Percentiles rank a stretch among this genome's conserved stretches.
Conservation (phyloP, 2,113 vertebrate species). For the Deroptyus accipitrinus region DNA sequence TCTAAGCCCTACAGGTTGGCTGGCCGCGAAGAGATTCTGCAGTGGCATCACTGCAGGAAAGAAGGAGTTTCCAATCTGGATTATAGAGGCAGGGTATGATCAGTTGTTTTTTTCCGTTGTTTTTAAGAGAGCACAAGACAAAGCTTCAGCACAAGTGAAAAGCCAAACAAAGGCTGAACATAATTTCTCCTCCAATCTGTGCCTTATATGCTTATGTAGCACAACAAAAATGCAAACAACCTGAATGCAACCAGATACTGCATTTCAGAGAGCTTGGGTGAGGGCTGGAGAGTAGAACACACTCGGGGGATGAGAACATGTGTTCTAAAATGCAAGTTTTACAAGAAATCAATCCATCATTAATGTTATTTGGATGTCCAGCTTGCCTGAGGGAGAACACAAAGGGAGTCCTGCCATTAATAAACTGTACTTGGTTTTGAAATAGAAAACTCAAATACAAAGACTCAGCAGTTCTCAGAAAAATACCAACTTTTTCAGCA, state of each 20-base stretch:
- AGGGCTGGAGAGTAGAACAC: neutral
- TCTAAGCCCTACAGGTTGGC: neutral
- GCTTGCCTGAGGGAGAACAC: neutral
- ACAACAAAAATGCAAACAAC: neutral
- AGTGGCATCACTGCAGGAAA: neutral
- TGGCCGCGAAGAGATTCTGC: neutral
- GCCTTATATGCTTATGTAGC: neutral
- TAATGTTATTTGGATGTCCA: neutral
- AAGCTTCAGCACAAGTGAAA: neutral
- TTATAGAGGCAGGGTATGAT: neutral
- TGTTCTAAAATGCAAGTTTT: neutral
- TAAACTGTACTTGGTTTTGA: neutral
- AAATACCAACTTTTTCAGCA: conserved; percentile 21
- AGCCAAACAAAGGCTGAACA: neutral
- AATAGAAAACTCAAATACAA: conserved; percentile 18
- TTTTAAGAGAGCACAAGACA: neutral
- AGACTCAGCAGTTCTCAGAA: neutral
- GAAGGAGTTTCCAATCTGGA: neutral
- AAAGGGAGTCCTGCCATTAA: neutral
- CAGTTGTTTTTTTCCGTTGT: neutral
- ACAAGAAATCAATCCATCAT: neutral
- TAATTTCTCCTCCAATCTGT: neutral
- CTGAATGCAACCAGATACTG: neutral
- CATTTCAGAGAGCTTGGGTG: neutral
- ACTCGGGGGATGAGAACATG: rapidly evolving